Conservation (phyloP, 2,888 invertebrate genomes). For the Chaetoderma sp. region DNA sequence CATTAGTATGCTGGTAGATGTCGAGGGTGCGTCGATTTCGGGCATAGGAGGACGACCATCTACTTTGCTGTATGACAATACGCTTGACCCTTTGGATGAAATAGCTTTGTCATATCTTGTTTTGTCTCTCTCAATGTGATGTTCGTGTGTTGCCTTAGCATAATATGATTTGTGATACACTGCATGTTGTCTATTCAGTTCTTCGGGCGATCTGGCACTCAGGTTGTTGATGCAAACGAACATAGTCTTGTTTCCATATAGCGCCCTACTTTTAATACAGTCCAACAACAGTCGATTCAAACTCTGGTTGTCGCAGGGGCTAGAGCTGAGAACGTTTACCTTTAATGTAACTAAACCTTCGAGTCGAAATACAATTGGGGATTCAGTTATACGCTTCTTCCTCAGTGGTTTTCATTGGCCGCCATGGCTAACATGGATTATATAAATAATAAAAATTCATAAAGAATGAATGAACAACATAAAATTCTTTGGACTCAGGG, state of each 20-base stretch:
- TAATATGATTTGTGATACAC: conserved; percentile 1
- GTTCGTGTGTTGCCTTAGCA: conserved; percentile 3
- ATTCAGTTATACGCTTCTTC: background rate
- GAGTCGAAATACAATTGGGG: background rate
- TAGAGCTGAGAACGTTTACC: background rate
- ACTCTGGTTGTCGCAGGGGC: conserved; percentile 1
- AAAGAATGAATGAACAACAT: too few species aligned
- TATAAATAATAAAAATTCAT: too few species aligned
- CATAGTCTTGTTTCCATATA: background rate
- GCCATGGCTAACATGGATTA: background rate
- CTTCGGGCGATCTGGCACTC: background rate
- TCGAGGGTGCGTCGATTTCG: background rate
- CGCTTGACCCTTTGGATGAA: background rate
- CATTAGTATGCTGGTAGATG: conserved; percentile 8
- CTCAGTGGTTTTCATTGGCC: background rate
- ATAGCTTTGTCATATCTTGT: background rate
- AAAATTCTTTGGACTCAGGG: too few species aligned
- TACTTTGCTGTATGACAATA: conserved; percentile 7
- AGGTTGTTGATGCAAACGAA: conserved; percentile 7
- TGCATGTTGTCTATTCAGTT: background rate
- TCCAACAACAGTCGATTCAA: background rate
- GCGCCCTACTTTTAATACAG: background rate
- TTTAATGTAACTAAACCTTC: background rate
- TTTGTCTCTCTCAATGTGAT: conserved; percentile 6
- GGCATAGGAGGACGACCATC: conserved; percentile 4